Base-by-base conservation (phyloP, 2,888 invertebrate genomes). In the Anoncus sp. region DNA sequence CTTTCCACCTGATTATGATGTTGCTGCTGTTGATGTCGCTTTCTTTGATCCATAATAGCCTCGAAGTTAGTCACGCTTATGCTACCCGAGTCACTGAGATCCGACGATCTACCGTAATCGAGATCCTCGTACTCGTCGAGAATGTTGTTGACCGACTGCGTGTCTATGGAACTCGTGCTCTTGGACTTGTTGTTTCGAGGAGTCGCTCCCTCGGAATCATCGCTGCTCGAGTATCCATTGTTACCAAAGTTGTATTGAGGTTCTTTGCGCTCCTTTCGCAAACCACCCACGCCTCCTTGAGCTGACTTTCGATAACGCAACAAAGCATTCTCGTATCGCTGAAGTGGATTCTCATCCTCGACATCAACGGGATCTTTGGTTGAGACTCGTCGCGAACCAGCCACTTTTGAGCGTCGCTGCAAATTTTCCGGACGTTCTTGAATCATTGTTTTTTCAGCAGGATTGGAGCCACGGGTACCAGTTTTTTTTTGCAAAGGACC, bases 71-170 rank as follows among this genome's bases (percentile, higher is more conserved):
- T 83, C 66, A 87, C 85, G 67, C 77, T 85, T 67, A 87, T 84
- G 65, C 85, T 88, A 0, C 85, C 88, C 1, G 86, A 84, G 69
- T 87, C 88, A 63, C 88, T 88, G 12, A 86, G 73, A 22, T 88
- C 88, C n/a, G 89, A 87, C 1, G 87, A 87, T 16, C 84, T 82
- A 6, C 87, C 71, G 71, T 84, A 87, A 66, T 88, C 87, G 3
- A 88, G 81, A 71, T 89, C 89, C 79, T 89, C 89, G 81, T 86
- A 89, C 79, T 89, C 88, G 77, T 89, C 89, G 27, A 89, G 82
- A 22, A 89, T 89, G 45, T 89, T 89, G 79, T 89, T 89, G 12
- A 89, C 87, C 38, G 89, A 89, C 59, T 89, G 89, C 1, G 89
- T 87, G 70, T 89, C 89, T 55, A 89, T 87, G 18, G 89, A 89